Base-by-base conservation (phyloP, 2,797 vertebrate genomes). In the Gambusia yucatana region DNA sequence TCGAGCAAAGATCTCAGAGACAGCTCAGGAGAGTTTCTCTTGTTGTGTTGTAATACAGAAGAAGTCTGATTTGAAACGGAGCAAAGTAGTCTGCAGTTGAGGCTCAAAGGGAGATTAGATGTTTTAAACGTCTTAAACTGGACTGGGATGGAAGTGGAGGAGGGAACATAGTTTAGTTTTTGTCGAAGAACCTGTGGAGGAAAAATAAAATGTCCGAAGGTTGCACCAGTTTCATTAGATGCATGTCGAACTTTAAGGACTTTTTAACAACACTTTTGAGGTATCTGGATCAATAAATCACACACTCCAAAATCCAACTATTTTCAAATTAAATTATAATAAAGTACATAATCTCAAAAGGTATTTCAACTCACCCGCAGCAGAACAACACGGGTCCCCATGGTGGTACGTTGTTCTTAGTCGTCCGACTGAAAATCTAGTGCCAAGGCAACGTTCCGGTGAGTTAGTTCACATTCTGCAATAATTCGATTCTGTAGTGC, bases 121-220 rank as follows among this genome's bases (percentile, higher is more conserved):
- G 73, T 85, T 41, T 50, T 63, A 11, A 73, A 48, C 20, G 77
- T 85, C 44, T 50, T 67, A 13, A 75, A 44, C 28, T 13, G 84
- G 46, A 28, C 39, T 2, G 77, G 67, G 65, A 70, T 69, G 25
- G 73, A 50, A 0, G 79, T 3, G 74, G 69, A 81, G 2, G 50
- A 57, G 7, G 78, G 9, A 30, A 55, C 65, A 16, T 61, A 83
- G 74, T 84, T 92, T 77, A 90, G 76, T 44, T 82, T 78, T 90
- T 91, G 90, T 13, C 55, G 65, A 36, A 95, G 79, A 80, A 94
- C 59, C 96, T 96, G 87, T 2, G 59, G 33, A 75, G 28, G 67
- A 76, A 43, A 43, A 44, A 43, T 14, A 6, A 69, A 67, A 25
- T 22, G 39, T 22, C 11, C 4, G 3, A 46, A 16, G 25, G 67